A percentile compares a stretch with the other conserved stretches of the same genome.
These are phyloP conservation scores for Alviniconcha marisindica DNA, from an alignment of 1,140 invertebrate species.

Conservation along the genomic window DNA sequence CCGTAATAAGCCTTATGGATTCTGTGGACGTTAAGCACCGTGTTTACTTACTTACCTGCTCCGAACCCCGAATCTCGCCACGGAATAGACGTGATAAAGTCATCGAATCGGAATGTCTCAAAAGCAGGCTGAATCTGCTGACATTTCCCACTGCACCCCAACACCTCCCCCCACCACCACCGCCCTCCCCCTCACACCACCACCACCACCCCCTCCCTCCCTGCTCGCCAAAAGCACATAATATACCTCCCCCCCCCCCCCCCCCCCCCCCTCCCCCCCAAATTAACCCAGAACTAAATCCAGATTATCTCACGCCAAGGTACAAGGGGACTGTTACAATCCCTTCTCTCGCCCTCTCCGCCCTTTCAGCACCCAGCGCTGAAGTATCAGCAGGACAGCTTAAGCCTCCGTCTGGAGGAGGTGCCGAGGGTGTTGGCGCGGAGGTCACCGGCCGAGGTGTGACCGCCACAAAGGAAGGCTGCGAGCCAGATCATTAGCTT, in stretches of 20 bases:
- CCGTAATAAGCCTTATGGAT: too few species aligned
- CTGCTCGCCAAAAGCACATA: too few species aligned
- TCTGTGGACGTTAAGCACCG: too few species aligned
- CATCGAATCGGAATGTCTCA: too few species aligned
- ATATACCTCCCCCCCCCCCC: not conserved
- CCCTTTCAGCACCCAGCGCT: not conserved
- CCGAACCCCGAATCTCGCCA: too few species aligned
- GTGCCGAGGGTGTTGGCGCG: not conserved
- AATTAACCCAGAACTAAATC: too few species aligned
- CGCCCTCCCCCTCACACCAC: not conserved
- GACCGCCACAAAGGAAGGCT: constrained; percentile 1
- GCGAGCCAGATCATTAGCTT: not conserved
- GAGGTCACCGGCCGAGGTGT: not conserved
- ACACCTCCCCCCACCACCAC: not conserved
- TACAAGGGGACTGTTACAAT: not conserved
- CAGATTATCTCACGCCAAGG: too few species aligned
- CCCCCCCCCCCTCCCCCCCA: not conserved
- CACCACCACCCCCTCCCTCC: not conserved
- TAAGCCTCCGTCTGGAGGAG: not conserved
- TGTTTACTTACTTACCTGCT: too few species aligned
- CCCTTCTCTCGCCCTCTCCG: not conserved
- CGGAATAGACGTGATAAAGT: too few species aligned
- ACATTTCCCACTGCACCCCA: too few species aligned
- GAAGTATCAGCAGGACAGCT: constrained; percentile 10
- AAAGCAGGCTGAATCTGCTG: too few species aligned